Base-by-base conservation (phyloP, 2,888 invertebrate genomes). In the Melipona beecheii region DNA sequence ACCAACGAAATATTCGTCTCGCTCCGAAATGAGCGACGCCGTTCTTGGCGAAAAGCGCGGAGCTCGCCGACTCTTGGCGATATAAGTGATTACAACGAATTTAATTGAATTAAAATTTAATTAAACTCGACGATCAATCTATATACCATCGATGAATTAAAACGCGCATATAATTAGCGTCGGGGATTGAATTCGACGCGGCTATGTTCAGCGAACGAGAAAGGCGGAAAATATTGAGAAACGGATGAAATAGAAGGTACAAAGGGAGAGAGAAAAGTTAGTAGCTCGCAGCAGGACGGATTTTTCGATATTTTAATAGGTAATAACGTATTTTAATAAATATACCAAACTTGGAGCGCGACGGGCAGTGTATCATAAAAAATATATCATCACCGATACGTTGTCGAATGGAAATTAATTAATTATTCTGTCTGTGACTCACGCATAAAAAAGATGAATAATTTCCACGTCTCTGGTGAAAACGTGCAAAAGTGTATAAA, bases 71-170 rank as follows among this genome's bases (percentile, higher is more conserved):
- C n/a, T 52, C 36, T 52, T 0, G 24, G 1, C 19, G 4, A 13
- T 50, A 19, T 27, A 43, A 17, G 13, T 43, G 52, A 75, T 79
- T 58, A 75, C 24, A 70, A 65, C 19, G 65, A 71, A 70, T 56
- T 79, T 64, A 56, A 75, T 70, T 31, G 50, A 70, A 75, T 24
- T 56, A 43, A 64, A 77, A 64, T 52, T 64, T 64, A 64, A 75
- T 79, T 65, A 69, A 75, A 17, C 70, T 2, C 19, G 17, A 49
- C 36, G 24, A 70, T 75, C 69, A 15, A 68, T 19, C 21, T 21
- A 6, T 6, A 56, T 56, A 31, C 4, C 24, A 9, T 65, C 31
- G 50, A 50, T 50, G 13, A 17, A 36, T 56, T 70, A 54, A 70
- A 70, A 36, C 54, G 36, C 31, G 54, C 54, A 21, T 69, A 1